These are phyloP conservation scores for Chunga burmeisteri DNA, from an alignment of 2,113 vertebrate genomes.

Conservation along the genomic window DNA sequence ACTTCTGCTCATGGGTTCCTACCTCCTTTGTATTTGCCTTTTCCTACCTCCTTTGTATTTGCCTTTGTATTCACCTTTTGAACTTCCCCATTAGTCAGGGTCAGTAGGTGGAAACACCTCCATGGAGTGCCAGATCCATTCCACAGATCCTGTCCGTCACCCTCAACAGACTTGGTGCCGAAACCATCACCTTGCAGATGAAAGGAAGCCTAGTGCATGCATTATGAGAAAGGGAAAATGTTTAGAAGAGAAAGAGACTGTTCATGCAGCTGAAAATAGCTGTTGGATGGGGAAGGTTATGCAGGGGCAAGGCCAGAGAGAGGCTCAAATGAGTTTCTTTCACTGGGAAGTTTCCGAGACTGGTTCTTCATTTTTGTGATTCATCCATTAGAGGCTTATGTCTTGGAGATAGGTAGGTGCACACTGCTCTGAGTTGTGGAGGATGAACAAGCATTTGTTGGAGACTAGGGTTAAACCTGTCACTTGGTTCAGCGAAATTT, in stretches of 20 bases:
- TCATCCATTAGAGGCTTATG: background rate
- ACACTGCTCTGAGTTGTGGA: background rate
- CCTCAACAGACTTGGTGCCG: background rate
- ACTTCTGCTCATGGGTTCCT: background rate
- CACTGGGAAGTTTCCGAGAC: background rate
- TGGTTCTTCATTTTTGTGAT: background rate
- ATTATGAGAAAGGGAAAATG: background rate
- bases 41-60: background rate
- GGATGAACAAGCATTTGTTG: background rate
- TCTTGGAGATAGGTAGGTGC: background rate
- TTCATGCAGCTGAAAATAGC: background rate
- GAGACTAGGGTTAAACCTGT: background rate
- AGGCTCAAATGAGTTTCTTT: background rate
- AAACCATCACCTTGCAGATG: background rate
- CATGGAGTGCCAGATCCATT: background rate
- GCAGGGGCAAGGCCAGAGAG: background rate
- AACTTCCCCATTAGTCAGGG: background rate
- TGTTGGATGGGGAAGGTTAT: background rate
- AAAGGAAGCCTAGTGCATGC: background rate
- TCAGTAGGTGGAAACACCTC: background rate
- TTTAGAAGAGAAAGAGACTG: background rate
- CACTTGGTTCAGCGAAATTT: background rate
- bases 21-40: background rate
- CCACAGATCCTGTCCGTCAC: background rate
- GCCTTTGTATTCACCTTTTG: background rate